These are phyloP conservation scores for Dreissena rostriformis DNA, from an alignment of 1,140 invertebrate genomes.

Conservation along the genomic window DNA sequence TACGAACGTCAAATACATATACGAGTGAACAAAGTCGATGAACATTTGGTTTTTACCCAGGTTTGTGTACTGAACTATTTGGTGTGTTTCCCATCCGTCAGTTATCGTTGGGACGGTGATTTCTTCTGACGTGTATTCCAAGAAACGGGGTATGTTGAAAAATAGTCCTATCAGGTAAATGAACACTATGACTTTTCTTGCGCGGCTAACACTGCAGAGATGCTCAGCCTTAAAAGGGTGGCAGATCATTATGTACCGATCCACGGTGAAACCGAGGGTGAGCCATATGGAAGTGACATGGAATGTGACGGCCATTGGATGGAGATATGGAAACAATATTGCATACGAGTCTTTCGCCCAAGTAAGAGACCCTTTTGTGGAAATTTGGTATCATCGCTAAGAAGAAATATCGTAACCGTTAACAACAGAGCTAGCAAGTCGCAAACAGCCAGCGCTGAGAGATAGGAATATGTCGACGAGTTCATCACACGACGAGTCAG, in stretches of 20 bases:
- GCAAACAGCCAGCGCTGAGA: constrained; percentile 78
- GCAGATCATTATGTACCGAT: constrained; percentile 82
- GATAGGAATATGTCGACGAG: constrained; percentile 79
- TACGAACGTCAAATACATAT: constrained; percentile 79
- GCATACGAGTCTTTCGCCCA: constrained; percentile 68
- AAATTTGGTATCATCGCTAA: constrained; percentile 72
- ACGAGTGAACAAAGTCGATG: constrained; percentile 77
- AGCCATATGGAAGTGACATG: constrained; percentile 81
- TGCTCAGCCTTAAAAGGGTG: constrained; percentile 79
- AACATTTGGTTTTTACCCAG: constrained; percentile 74
- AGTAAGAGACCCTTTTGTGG: constrained; percentile 56
- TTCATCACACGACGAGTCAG: constrained; percentile 76
- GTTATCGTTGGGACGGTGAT: constrained; percentile 27
- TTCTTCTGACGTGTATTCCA: constrained; percentile 75
- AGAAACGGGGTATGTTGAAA: constrained; percentile 78
- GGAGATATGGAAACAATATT: constrained; percentile 77
- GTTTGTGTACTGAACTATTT: constrained; percentile 68
- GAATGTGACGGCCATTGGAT: constrained; percentile 77
- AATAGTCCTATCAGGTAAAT: constrained; percentile 70
- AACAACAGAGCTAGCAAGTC: constrained; percentile 77
- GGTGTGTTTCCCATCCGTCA: constrained; percentile 38
- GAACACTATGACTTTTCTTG: constrained; percentile 72
- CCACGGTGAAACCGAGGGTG: constrained; percentile 80
- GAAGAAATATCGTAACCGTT: constrained; percentile 67
- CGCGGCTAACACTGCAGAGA: constrained; percentile 75